Base-by-base conservation (phyloP, 1,140 invertebrate genomes). In the Apis laboriosa region DNA sequence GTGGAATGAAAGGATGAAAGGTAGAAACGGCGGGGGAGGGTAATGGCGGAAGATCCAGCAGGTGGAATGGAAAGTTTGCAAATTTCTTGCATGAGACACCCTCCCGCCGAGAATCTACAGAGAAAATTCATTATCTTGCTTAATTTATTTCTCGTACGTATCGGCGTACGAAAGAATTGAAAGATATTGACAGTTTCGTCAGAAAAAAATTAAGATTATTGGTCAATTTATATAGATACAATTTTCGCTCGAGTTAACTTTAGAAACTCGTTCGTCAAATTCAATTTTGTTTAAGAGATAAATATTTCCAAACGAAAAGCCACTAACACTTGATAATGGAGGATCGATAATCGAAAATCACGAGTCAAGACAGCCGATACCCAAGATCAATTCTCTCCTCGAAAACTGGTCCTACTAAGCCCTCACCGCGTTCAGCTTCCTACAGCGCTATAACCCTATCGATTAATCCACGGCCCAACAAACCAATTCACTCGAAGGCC, bases 1-100 rank as follows among this genome's bases (percentile, higher is more conserved):
- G 63, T 28, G 63, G 72, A 73, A 80, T 79, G 78, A 84, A 84
- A 84, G 83, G 79, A 84, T 81, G 79, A 84, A 84, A 75, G 66
- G 71, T 51, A 61, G 56, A 58, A 64, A 73, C 79, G 71, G 67
- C 28, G 34, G 24, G 24, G 55, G 56, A 43, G 34, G 34, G 49
- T 75, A 80, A 74, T 64, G 68, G 67, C 43, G 51, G 43, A 81
- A 49, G 71, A 70, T 61, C 43, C 55, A 15, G 21, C 70, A 74
- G 63, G 61, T 75, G 79, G 49, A 67, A 76, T 17, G 55, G 12
- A 67, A 63, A 81, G 72, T 67, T 67, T 56, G 61, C 73, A 49
- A 76, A 81, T 67, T 49, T 56, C 34, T 72, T 53, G 21, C 11
- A 12, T 24, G 17, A 61, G 49, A 4, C 49, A 5, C 43, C n/a